phyloP scores from a whole-genome alignment of 2,113 vertebrate genomes.

The Galbula dea region DNA sequence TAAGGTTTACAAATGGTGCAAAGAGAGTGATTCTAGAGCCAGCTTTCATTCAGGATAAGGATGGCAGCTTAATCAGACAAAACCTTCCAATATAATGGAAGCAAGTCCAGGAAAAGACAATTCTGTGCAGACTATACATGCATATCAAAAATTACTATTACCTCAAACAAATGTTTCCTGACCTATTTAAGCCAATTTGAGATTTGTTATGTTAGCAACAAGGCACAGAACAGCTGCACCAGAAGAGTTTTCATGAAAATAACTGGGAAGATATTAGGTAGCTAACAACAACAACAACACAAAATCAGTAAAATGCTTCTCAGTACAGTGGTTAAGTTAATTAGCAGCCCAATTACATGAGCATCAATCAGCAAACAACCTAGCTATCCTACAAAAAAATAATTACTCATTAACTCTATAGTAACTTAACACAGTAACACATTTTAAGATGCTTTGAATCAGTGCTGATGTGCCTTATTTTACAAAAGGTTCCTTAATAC shows the following conservation, averaged over 20 bases:
- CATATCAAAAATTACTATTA: neutral
- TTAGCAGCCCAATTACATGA: neutral
- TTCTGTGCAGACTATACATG: too few relatives aligned
- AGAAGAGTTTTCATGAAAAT: neutral
- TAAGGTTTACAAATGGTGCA: neutral
- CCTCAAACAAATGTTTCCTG: neutral
- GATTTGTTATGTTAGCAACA: accelerated
- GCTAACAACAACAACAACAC: neutral
- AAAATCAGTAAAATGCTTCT: neutral
- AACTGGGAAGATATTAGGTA: neutral
- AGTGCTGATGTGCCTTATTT: neutral
- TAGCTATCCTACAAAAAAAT: neutral
- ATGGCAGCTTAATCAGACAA: neutral
- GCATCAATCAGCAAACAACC: neutral
- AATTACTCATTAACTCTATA: neutral
- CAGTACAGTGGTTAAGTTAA: neutral
- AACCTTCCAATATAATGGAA: neutral
- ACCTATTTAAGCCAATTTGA: neutral
- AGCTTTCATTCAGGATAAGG: neutral
- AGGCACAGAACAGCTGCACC: neutral
- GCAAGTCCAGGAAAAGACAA: neutral
- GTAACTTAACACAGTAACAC: neutral
- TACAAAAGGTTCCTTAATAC: neutral
- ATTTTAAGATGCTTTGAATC: neutral
- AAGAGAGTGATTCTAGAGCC: accelerated